phyloP scores from a whole-genome alignment of 2,888 invertebrate species.

The Leptarthrus brevirostris region DNA sequence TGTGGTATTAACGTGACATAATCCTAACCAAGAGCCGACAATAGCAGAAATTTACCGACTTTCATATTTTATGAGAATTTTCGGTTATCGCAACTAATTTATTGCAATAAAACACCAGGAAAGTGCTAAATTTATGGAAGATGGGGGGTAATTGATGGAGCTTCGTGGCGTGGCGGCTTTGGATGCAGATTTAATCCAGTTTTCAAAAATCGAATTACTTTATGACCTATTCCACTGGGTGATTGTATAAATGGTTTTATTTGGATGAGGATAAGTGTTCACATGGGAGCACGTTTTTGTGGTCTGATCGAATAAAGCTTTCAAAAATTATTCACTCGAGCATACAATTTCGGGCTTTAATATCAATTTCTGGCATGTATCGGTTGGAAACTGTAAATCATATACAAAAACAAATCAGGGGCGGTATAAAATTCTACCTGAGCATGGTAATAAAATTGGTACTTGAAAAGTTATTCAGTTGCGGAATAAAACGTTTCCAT shows the following conservation, averaged over 20 bases:
- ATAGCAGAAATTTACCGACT: conserved; percentile 20
- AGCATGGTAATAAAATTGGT: no score
- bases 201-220: neutral
- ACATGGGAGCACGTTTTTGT: neutral
- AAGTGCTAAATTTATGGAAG: no score
- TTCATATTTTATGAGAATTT: conserved; percentile 40
- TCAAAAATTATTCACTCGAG: neutral
- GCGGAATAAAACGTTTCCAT: no score
- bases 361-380: neutral
- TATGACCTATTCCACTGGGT: neutral
- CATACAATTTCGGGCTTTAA: neutral
- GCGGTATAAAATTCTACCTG: no score
- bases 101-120: conserved; percentile 6
- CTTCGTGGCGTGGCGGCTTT: no score
- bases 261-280: neutral
- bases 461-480: no score
- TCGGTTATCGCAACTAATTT: conserved; percentile 27
- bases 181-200: no score
- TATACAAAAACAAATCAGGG: neutral
- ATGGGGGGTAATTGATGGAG: no score
- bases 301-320: neutral
- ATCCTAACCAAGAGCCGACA: conserved; percentile 31
- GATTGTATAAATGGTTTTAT: neutral
- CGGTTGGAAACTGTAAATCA: neutral
- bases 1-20: conserved; percentile 40